phyloP scores from a whole-genome alignment of 2,797 vertebrate species.

The Trachurus trachurus region DNA sequence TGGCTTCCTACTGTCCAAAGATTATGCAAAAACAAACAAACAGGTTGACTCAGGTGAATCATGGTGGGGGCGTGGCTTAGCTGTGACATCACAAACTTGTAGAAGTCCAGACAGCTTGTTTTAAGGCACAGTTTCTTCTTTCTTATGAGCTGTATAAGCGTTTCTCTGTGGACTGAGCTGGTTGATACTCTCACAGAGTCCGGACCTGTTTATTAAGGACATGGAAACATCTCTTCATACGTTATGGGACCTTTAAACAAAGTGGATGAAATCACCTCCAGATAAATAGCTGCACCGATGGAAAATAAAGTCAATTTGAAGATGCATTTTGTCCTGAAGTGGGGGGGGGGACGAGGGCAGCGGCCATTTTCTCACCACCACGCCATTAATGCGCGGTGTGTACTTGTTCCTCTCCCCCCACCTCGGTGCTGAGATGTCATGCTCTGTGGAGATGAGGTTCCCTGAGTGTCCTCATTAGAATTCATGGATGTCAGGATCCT shows the following conservation, averaged over 20 bases:
- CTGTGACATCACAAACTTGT: too few relatives aligned
- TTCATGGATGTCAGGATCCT: constrained; percentile 72
- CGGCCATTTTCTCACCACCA: constrained; percentile 35
- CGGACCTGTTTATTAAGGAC: too few relatives aligned
- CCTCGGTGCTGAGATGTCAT: constrained; percentile 33
- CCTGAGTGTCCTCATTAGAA: constrained; percentile 77
- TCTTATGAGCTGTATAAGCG: too few relatives aligned
- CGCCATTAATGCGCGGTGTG: constrained; percentile 44
- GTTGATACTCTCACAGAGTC: too few relatives aligned
- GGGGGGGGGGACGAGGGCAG: background rate
- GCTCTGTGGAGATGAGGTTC: constrained; percentile 57
- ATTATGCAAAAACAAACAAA: too few relatives aligned
- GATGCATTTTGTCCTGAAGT: constrained; percentile 12
- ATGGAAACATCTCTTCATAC: too few relatives aligned
- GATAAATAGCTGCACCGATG: constrained; percentile 16
- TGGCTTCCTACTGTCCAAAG: too few relatives aligned
- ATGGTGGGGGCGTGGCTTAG: too few relatives aligned
- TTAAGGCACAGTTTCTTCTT: too few relatives aligned
- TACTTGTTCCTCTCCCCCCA: background rate
- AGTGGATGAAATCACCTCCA: background rate
- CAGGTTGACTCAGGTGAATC: too few relatives aligned
- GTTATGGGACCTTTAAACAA: constrained; percentile 4
- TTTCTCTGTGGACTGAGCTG: too few relatives aligned
- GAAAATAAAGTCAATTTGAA: constrained; percentile 24
- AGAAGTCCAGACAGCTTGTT: too few relatives aligned